Conservation (phyloP, 2,113 vertebrate species). For the Chloroceryle aenea region DNA sequence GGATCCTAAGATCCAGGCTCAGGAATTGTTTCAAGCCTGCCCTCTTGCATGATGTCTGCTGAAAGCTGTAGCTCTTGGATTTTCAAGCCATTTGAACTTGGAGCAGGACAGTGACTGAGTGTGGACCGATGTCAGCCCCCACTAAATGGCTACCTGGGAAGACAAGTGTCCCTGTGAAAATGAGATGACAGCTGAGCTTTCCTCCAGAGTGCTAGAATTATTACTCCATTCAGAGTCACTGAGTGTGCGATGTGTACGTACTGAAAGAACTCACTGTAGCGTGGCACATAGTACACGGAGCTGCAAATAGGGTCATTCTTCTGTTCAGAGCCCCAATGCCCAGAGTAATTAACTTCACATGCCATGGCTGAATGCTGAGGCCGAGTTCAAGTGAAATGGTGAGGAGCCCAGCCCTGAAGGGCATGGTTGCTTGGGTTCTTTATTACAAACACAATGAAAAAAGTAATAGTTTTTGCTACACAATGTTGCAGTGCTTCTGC, state of each 20-base stretch:
- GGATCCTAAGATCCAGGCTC: not conserved
- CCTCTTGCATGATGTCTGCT: constrained; percentile 51
- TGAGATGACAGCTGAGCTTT: constrained; percentile 41
- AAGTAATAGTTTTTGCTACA: constrained; percentile 59
- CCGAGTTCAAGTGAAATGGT: constrained; percentile 60
- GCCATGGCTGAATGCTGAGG: constrained; percentile 38
- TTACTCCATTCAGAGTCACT: constrained; percentile 44
- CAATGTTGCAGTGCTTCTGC: constrained; percentile 14
- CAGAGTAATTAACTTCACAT: constrained; percentile 77
- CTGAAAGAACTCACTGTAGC: constrained; percentile 65
- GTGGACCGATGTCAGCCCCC: constrained; percentile 69
- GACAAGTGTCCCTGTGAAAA: constrained; percentile 45
- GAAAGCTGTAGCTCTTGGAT: constrained; percentile 69
- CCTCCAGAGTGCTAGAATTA: constrained; percentile 52
- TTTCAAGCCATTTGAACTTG: constrained; percentile 56
- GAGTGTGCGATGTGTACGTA: constrained; percentile 14
- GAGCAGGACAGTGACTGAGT: constrained; percentile 60
- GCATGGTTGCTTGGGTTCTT: constrained; percentile 66
- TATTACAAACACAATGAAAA: constrained; percentile 59
- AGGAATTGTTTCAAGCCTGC: not conserved
- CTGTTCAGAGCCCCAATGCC: constrained; percentile 59
- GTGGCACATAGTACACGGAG: constrained; percentile 36
- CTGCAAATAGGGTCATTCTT: constrained; percentile 70
- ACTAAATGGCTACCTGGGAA: constrained; percentile 48
- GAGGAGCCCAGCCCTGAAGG: constrained; percentile 66